Percentiles rank a stretch among this genome's conserved stretches.
Evolutionary conservation across 2,888 invertebrate species (phyloP).

Genomic region (Mesorhabditis sp.): DNA sequence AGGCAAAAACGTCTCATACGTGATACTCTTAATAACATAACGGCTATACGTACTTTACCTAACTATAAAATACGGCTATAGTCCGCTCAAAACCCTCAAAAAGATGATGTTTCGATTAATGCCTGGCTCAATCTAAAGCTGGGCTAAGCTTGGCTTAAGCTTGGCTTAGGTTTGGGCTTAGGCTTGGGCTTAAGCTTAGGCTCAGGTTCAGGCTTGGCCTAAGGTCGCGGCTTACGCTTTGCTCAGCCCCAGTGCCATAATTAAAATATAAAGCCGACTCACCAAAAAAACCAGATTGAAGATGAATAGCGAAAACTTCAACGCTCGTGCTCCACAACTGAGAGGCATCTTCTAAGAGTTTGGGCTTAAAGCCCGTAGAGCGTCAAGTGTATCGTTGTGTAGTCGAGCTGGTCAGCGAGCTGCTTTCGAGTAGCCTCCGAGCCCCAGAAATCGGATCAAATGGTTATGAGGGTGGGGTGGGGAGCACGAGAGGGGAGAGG

Average conservation of each 20-base stretch:
- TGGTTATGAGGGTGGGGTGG: not conserved
- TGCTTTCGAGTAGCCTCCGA: no score
- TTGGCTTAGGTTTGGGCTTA: no score
- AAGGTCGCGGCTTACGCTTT: not conserved
- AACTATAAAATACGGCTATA: no score
- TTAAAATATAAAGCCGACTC: conserved; percentile 21
- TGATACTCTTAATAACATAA: no score
- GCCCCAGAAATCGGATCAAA: not conserved
- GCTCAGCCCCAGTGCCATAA: not conserved
- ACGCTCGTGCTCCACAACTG: conserved; percentile 55
- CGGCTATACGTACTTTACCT: no score
- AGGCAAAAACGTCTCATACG: no score
- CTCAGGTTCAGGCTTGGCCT: no score
- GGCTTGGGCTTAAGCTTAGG: no score
- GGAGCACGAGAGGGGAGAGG: conserved; percentile 2
- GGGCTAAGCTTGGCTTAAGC: no score
- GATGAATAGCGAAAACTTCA: conserved; percentile 56
- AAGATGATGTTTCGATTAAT: no score
- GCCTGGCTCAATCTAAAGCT: no score
- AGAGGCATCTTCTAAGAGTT: conserved; percentile 39
- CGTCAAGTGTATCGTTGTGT: not conserved
- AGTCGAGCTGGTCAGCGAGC: not conserved
- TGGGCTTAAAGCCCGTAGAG: not conserved
- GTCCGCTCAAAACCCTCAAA: no score
- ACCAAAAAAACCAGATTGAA: conserved; percentile 58